Evolutionary conservation across 2,113 vertebrate species (phyloP), one percentile per base, ranked within the genome.

Genomic region (Sylvilagus bachmani): DNA sequence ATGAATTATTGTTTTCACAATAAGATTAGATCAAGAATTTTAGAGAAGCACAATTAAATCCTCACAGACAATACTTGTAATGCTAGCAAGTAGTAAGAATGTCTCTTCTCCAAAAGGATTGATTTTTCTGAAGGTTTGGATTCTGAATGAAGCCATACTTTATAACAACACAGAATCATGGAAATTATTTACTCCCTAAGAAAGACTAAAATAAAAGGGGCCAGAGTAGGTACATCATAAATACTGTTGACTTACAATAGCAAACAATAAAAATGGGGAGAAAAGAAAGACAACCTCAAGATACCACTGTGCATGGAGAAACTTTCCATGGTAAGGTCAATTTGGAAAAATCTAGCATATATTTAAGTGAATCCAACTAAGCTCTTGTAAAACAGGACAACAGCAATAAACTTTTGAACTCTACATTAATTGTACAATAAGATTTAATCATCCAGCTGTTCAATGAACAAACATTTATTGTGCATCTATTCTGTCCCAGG

Each of bases 151-250:
- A 97, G 31, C 95, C 88, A 97, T 94, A 97, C 89, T 97, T 98
- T 97, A 97, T 81, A 58, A 97, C 96, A 97, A 85, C 95, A 97
- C 93, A 75, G 81, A 89, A 93, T 58, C 33, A 80, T 24, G 19
- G 27, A 75, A 92, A 89, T 82, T 86, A 74, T 83, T 95, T 53
- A 86, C 87, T 95, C 49, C 79, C 24, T 62, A 97, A 97, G 86
- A 96, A 96, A 97, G 93, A 93, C 86, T 96, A 96, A 98, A 98
- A 97, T 74, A 91, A 97, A 97, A 97, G 95, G 95, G 89, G 97
- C 93, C 94, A 97, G 4, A 5, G 8, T 66, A 79, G 44, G 2
- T 69, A 0, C 21, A 78, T 85, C 70, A 58, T 94, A 92, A 97
- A 94, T 90, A 93, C 69, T 94, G 38, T 84, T 87, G 87, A 97